A percentile compares a stretch with the other conserved stretches of the same genome.
Evolutionary conservation across 92 coral and sea anemone genomes (phyloP).

Genomic region (Micromussa lordhowensis): DNA sequence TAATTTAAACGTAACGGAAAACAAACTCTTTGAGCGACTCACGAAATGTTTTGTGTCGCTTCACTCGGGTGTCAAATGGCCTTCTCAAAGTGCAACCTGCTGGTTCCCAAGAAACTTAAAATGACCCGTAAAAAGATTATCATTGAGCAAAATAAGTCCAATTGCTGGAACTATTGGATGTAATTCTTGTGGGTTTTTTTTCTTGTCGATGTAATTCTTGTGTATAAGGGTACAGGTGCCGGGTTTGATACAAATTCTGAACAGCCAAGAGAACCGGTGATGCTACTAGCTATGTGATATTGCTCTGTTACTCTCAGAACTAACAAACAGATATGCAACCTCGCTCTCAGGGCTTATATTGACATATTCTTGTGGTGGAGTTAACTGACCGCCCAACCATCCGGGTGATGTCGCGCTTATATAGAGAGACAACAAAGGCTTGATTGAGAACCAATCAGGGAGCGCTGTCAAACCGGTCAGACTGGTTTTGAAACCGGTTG

Average conservation of each 20-base stretch:
- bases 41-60: constrained; percentile 34
- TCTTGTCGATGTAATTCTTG: no score
- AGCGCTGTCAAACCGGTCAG: no score
- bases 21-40: constrained; percentile 40
- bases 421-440: no score
- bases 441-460: no score
- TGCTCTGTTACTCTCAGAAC: background rate
- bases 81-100: background rate
- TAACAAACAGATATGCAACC: background rate
- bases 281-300: background rate
- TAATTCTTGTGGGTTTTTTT: background rate
- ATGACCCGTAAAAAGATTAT: background rate
- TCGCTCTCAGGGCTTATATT: no score
- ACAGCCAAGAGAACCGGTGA: background rate
- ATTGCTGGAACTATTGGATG: background rate
- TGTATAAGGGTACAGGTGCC: constrained; percentile 16
- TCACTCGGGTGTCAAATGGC: constrained; percentile 8
- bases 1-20: no score
- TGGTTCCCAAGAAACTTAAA: constrained; percentile 12
- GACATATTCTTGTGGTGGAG: no score
- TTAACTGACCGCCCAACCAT: no score
- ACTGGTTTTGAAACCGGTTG: no score
- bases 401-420: no score
- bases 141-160: background rate
- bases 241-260: background rate